These are phyloP conservation scores for Verasper variegatus DNA, from an alignment of 2,113 vertebrate genomes.

Conservation along the genomic window DNA sequence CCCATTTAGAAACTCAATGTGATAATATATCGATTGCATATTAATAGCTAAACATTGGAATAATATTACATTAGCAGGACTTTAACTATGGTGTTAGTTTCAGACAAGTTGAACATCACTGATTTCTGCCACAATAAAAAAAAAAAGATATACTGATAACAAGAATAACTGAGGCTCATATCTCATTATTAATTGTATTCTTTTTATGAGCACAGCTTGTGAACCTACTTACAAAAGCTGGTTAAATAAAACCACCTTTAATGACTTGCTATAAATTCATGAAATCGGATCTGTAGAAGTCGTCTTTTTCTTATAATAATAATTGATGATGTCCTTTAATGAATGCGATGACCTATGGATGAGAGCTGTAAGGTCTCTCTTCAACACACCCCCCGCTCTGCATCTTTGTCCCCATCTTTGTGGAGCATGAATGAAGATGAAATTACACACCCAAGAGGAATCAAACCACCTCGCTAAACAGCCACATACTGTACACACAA, in stretches of 20 bases:
- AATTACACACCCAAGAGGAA: background rate
- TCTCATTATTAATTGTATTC: background rate
- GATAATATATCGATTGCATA: no score
- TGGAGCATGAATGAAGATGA: background rate
- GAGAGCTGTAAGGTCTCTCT: background rate
- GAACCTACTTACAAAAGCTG: background rate
- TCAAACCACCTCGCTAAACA: background rate
- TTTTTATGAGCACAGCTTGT: background rate
- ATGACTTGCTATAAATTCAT: background rate
- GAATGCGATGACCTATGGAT: background rate
- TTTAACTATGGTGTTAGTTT: background rate
- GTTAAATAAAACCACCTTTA: background rate
- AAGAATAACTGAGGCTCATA: background rate
- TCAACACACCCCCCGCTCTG: background rate
- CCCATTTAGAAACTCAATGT: no score
- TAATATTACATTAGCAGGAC: no score
- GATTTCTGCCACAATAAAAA: background rate
- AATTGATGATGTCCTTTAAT: background rate
- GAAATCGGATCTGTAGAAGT: background rate
- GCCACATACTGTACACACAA: conserved; percentile 5
- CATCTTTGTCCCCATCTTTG: background rate
- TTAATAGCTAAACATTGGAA: no score
- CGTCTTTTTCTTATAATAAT: background rate
- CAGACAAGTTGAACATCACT: background rate
- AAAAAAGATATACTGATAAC: background rate